These are phyloP conservation scores for Pomacea canaliculata DNA, from an alignment of 2,888 invertebrate species.

Conservation along the genomic window DNA sequence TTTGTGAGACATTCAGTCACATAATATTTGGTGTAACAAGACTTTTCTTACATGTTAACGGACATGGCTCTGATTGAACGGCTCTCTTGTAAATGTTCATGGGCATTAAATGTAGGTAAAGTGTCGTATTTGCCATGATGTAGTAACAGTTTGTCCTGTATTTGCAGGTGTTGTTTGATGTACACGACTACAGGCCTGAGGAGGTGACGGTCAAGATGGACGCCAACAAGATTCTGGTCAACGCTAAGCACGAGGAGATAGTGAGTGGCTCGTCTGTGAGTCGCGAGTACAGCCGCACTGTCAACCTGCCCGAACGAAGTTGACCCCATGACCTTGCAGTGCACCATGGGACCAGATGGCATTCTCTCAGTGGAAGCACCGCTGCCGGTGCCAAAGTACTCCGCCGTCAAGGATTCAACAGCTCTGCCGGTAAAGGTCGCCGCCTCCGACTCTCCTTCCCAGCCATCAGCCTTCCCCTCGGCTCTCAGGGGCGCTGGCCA, in stretches of 20 bases:
- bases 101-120: no score
- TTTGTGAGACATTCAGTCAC: no score
- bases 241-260: constrained; percentile 57
- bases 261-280: constrained; percentile 56
- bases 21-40: no score
- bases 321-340: constrained; percentile 57
- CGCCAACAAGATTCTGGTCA: constrained; percentile 55
- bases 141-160: no score
- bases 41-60: no score
- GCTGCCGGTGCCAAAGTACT: constrained; percentile 40
- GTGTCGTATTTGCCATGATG: no score
- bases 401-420: constrained; percentile 29
- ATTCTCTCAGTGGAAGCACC: constrained; percentile 52
- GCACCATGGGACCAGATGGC: constrained; percentile 60
- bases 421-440: constrained; percentile 9
- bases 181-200: constrained; percentile 59
- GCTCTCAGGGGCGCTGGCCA: constrained; percentile 27
- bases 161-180: constrained; percentile 56
- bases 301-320: constrained; percentile 61
- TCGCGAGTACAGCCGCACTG: constrained; percentile 59
- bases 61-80: no score
- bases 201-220: constrained; percentile 64
- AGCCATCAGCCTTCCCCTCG: constrained; percentile 28
- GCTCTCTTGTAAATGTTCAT: no score
- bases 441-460: constrained; percentile 17